Evolutionary conservation across 2,888 invertebrate species (phyloP).

Genomic region (Sminthurinus aureus): DNA sequence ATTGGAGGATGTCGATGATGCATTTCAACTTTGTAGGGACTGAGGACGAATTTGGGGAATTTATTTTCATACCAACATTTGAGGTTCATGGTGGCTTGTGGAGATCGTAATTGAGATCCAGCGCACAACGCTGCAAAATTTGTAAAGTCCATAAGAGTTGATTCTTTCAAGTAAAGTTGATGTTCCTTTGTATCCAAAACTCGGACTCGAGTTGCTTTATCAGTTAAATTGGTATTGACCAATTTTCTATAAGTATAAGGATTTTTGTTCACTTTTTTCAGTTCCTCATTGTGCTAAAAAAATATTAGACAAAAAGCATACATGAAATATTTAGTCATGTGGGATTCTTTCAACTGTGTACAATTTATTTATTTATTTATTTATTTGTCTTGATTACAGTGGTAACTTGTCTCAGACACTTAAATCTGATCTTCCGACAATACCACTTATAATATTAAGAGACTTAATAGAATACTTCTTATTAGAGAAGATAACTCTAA

Average conservation of each 20-base stretch:
- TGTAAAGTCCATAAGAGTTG: conserved; percentile 56
- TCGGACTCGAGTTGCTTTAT: conserved; percentile 29
- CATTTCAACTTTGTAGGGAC: conserved; percentile 61
- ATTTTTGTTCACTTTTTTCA: conserved; percentile 21
- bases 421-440: too few species aligned
- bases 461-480: too few species aligned
- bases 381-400: too few species aligned
- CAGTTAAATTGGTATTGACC: conserved; percentile 28
- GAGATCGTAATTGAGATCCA: conserved; percentile 59
- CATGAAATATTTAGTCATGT: too few species aligned
- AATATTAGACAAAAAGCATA: neutral
- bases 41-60: conserved; percentile 58
- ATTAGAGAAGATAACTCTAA: too few species aligned
- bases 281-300: conserved; percentile 56
- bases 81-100: conserved; percentile 50
- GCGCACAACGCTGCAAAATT: conserved; percentile 62
- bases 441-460: too few species aligned
- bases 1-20: conserved; percentile 60
- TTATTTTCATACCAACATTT: conserved; percentile 60
- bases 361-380: too few species aligned
- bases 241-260: conserved; percentile 29
- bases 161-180: conserved; percentile 52
- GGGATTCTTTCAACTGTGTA: too few species aligned
- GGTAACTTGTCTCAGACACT: too few species aligned
- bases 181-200: conserved; percentile 32